Conservation (phyloP, 2,888 invertebrate genomes). For the Tuta absoluta region DNA sequence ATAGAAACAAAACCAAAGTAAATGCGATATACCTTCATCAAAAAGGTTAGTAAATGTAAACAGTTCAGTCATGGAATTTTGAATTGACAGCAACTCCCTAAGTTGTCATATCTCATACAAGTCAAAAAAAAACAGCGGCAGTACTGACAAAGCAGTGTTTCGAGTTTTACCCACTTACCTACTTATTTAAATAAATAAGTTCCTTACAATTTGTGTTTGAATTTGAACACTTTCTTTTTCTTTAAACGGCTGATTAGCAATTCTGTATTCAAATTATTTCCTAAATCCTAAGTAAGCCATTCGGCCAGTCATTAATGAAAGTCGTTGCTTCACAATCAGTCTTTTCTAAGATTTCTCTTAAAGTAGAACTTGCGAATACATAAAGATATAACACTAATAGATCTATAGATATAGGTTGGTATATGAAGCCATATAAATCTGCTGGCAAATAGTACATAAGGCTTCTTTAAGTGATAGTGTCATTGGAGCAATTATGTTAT, state of each 20-base stretch:
- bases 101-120: too few relatives aligned
- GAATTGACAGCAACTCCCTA: too few relatives aligned
- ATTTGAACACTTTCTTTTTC: not conserved
- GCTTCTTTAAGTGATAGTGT: not conserved
- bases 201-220: not conserved
- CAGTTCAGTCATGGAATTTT: too few relatives aligned
- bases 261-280: not conserved
- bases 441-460: not conserved
- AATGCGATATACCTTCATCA: too few relatives aligned
- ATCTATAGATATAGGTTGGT: not conserved
- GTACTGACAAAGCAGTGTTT: too few relatives aligned
- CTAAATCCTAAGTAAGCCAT: not conserved
- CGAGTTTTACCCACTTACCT: too few relatives aligned
- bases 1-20: too few relatives aligned
- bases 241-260: constrained; percentile 4
- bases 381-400: not conserved
- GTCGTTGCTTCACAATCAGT: not conserved
- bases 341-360: constrained; percentile 1
- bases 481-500: not conserved
- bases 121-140: too few relatives aligned
- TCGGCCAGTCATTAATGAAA: constrained; percentile 5
- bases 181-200: not conserved
- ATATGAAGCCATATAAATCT: not conserved
- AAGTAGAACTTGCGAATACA: not conserved
- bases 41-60: too few relatives aligned